Base-by-base conservation (phyloP, 30 jellyfish, hydroid and myxozoan species). In the Chrysaora quinquecirrha region DNA sequence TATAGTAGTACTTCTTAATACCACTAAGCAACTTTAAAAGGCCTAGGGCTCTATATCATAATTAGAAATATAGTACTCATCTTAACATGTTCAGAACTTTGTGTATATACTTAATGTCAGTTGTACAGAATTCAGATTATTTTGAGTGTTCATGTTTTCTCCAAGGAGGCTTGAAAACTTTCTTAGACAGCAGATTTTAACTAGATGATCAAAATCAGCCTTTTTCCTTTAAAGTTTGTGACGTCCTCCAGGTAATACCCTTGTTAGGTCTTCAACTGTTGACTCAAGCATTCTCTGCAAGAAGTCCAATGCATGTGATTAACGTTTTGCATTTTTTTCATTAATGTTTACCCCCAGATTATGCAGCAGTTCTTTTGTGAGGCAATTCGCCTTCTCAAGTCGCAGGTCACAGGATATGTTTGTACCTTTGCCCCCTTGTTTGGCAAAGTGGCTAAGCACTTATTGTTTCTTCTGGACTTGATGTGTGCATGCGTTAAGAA, bases 401-500 rank as follows among this genome's bases (percentile, higher is more conserved):
- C 79, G 56, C 19, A 1, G 23, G 60, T 66, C 79, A 66, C 79
- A 66, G 3, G 30, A 66, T 11, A 30, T 66, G 30, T 66, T 66
- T 1, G 29, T 18, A n/a, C 84, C 75, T 72, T 72, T 72, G 64
- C 69, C 50, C 6, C 84, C 84, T 38, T 78, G 80, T 47, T 32
- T 61, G 82, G 89, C 81, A 35, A 46, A 78, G 82, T 30, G 72
- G 81, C 89, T 46, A 78, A 65, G 60, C 80, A 78, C 64, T 78
- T 63, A 29, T 78, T 78, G 89, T 64, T 62, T 78, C 73, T 64
- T 34, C 81, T 78, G 27, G 82, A 61, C 73, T 78, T 65, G 14
- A n/a, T 65, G 16, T 65, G 78, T 25, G 78, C 78, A 65, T 65
- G 78, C 30, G 19, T 65, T 14, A 12, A 20, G 58, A 65, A 65